Evolutionary conservation across 2,113 vertebrate genomes (phyloP).

Genomic region (Pseudois nayaur): DNA sequence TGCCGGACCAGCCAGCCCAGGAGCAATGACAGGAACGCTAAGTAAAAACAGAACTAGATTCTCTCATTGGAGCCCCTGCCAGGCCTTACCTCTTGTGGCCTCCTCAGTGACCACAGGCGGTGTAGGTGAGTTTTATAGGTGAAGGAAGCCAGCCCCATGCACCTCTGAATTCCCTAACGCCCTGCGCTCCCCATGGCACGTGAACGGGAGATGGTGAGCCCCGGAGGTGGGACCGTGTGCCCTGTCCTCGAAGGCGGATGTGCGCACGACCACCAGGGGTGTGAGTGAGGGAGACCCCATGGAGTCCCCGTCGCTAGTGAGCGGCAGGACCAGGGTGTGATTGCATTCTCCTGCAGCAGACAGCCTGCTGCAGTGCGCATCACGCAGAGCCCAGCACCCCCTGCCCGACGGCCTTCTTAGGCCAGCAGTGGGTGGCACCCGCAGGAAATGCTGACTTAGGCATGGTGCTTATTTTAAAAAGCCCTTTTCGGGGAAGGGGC

Average conservation of each 20-base stretch:
- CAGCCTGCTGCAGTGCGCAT: too few relatives aligned
- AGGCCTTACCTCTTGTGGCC: neutral
- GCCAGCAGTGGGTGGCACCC: neutral
- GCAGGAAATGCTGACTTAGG: neutral
- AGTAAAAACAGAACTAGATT: neutral
- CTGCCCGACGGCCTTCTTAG: accelerated
- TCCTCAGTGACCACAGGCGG: neutral
- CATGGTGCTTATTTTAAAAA: neutral
- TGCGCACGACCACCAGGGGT: neutral
- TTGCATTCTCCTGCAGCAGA: neutral
- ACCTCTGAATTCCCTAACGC: neutral
- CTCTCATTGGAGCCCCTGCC: accelerated
- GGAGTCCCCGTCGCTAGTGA: neutral
- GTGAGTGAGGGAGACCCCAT: neutral
- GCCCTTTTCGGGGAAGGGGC: neutral
- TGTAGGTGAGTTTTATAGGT: accelerated
- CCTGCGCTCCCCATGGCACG: accelerated
- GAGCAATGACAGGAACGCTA: neutral
- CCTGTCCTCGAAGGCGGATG: neutral
- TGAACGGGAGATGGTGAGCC: neutral
- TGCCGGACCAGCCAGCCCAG: neutral
- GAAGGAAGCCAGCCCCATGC: neutral
- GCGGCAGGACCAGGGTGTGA: neutral
- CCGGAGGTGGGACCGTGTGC: accelerated
- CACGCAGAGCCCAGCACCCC: accelerated